These are phyloP conservation scores for Gnathonemus longibarbis DNA, from an alignment of 2,113 vertebrate species.

Conservation along the genomic window DNA sequence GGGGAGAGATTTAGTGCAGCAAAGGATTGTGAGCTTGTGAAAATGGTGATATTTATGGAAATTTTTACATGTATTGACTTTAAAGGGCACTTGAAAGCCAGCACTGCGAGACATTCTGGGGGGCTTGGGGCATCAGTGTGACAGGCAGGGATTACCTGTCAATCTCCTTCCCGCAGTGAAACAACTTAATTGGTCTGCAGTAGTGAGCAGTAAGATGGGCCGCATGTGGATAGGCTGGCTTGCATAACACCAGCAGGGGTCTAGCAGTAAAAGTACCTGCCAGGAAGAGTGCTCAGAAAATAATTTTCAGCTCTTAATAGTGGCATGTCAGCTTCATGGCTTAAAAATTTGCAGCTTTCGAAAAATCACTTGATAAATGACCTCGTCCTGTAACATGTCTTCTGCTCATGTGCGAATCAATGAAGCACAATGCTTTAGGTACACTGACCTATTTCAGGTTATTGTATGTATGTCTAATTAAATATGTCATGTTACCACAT, in stretches of 20 bases:
- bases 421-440: neutral
- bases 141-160: constrained; percentile 12
- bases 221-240: neutral
- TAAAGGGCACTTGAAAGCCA: neutral
- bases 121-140: neutral
- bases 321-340: neutral
- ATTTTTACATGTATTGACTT: neutral
- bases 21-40: neutral
- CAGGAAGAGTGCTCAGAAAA: neutral
- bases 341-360: neutral
- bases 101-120: neutral
- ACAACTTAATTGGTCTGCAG: constrained; percentile 9
- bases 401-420: neutral
- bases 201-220: neutral
- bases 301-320: neutral
- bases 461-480: neutral
- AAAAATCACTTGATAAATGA: neutral
- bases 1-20: neutral
- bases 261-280: constrained; percentile 1
- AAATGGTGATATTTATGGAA: constrained; percentile 16
- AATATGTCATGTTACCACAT: neutral
- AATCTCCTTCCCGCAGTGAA: neutral
- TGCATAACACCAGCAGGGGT: neutral
- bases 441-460: neutral
- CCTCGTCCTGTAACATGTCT: neutral